Evolutionary conservation across 2,113 vertebrate species (phyloP), one percentile per base, ranked within the genome.

Genomic region (Mohoua ochrocephala): DNA sequence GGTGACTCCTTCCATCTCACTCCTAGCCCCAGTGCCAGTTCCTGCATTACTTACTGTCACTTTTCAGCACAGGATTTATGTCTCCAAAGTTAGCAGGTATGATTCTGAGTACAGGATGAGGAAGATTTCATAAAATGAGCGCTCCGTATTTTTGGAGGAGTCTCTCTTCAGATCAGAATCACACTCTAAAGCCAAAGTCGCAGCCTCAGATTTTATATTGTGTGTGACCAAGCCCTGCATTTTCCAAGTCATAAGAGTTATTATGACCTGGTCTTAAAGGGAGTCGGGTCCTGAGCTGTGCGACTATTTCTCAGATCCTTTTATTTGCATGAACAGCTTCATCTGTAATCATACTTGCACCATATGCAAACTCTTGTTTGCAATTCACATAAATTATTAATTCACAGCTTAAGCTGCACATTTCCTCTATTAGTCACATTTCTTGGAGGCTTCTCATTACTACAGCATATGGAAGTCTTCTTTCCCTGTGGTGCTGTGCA

Each of bases 371-470:
- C 56, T 60, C 79, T 47, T 86, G 44, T 73, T 93, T 94, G 92
- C 60, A 92, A 84, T 86, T 80, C 88, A 73, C 81, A 91, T 94
- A 88, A 94, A 91, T 94, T 94, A 75, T 52, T 95, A 93, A 95
- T 91, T 95, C 92, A 90, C 95, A 85, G 39, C 59, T 94, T 87
- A 64, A 89, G 82, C 79, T 41, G 81, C 86, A 74, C 95, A 92
- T 92, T 91, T 67, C 15, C 77, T 86, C 87, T 96, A 91, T 96
- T 97, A 87, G 56, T 92, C 97, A 97, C 89, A 97, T 74, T 92
- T 97, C 92, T 63, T 88, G 94, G 92, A 98, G 80, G 95, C 90
- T 69, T 97, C 65, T 97, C 93, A 97, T 98, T 97, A 97, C 70
- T 81, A 18, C 35, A 7, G 47, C 91, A 91, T 91, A 92, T 97